phyloP scores from a whole-genome alignment of 2,888 invertebrate genomes.

The Melipona beecheii region DNA sequence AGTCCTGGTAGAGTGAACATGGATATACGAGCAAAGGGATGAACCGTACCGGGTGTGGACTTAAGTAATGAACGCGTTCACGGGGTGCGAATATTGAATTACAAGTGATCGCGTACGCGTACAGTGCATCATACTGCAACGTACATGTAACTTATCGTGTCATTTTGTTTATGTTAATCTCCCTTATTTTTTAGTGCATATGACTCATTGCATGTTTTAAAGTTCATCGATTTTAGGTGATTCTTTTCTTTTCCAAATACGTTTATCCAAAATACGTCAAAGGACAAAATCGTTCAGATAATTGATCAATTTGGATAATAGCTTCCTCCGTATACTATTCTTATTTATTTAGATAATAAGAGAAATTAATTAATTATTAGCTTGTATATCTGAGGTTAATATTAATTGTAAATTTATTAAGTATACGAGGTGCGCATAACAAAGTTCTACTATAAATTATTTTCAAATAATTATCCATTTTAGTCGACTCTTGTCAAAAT shows the following conservation, averaged over 20 bases:
- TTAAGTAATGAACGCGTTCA: slow-evolving; percentile 76
- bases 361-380: too few relatives aligned
- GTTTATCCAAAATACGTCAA: too few relatives aligned
- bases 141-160: slow-evolving; percentile 17
- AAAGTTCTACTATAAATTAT: too few relatives aligned
- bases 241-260: neutral
- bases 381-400: too few relatives aligned
- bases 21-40: slow-evolving; percentile 66
- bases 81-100: slow-evolving; percentile 75
- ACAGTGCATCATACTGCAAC: slow-evolving; percentile 23
- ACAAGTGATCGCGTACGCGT: slow-evolving; percentile 38
- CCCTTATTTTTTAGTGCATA: neutral
- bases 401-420: too few relatives aligned
- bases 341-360: too few relatives aligned
- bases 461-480: too few relatives aligned
- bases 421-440: too few relatives aligned
- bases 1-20: slow-evolving; percentile 80
- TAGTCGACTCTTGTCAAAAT: too few relatives aligned
- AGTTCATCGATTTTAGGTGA: neutral
- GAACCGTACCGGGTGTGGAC: slow-evolving; percentile 67
- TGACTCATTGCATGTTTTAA: neutral
- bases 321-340: too few relatives aligned
- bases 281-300: too few relatives aligned
- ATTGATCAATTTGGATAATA: too few relatives aligned
- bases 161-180: neutral